Base-by-base conservation (phyloP, 2,113 vertebrate genomes). In the Elephas maximus region DNA sequence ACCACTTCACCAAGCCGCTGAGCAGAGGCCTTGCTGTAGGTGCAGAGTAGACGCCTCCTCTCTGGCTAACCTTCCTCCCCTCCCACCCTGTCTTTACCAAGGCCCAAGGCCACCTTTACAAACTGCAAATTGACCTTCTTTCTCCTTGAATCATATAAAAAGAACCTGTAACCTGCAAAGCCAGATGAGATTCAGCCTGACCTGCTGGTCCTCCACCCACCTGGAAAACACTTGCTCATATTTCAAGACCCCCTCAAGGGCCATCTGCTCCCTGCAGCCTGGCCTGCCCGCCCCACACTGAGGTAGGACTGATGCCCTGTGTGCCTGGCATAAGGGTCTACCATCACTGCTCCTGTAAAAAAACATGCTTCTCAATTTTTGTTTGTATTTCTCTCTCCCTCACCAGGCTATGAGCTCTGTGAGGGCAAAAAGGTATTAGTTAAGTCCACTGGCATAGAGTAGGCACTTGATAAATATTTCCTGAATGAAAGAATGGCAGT, bases 141-240 rank as follows among this genome's bases (percentile, higher is more conserved):
- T 91, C 45, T 83, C 74, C 73, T 74, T 30, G 8, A 67, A 26
- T 90, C 33, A 37, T 11, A 21, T 67, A 89, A 94, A 92, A 93
- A 26, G 41, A 65, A 77, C 51, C 21, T n/a, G 24, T 44, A 48
- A 60, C 11, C 45, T 48, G 63, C 51, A 15, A 73, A 74, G 51
- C 51, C 45, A 17, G 24, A n/a, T 0, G 6, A 26, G n/a, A 80
- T 23, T 0, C 0, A 0, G 67, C 67, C 86, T 28, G 37, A 21
- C 73, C 53, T 78, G 24, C 9, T 57, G 53, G 26, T 71, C 37
- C 88, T 71, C 24, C 0, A 2, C 11, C 41, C n/a, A 33, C n/a
- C 71, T 8, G 28, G 45, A 10, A 7, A 63, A 33, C 6, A 45
- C 51, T 91, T 41, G 17, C 33, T 91, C 28, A 21, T 45, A 53